Percentiles rank a stretch among this genome's conserved stretches.
Conservation (phyloP, 64 coral and sea anemone genomes). For the Anthopleura sola region DNA sequence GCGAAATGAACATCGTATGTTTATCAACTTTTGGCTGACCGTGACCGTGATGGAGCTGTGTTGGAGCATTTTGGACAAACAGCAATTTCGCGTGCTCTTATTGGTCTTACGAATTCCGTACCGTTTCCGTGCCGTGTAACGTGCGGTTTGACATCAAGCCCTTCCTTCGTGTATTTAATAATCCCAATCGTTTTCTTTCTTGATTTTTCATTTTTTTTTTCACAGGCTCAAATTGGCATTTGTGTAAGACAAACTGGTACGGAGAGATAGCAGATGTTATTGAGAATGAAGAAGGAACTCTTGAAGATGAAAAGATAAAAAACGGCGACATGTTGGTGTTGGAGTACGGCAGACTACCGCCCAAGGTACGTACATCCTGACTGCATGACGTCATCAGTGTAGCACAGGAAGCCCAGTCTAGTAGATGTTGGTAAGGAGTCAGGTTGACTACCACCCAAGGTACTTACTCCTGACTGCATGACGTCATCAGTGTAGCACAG, state of each 20-base stretch:
- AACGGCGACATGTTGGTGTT: conserved; percentile 67
- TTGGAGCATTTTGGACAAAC: too few species aligned
- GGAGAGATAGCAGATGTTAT: conserved; percentile 35
- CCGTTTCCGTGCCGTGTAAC: neutral
- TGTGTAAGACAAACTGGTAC: conserved; percentile 76
- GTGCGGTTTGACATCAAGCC: neutral
- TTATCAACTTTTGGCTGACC: too few species aligned
- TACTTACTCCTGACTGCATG: neutral
- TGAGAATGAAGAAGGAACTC: conserved; percentile 59
- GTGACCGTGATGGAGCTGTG: too few species aligned
- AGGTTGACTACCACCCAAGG: conserved; percentile 73
- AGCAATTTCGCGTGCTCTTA: too few species aligned
- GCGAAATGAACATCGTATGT: too few species aligned
- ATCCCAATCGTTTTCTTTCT: neutral
- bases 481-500: neutral
- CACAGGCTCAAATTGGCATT: conserved; percentile 41
- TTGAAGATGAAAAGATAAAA: conserved; percentile 52
- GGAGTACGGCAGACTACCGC: conserved; percentile 61
- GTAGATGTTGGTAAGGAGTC: conserved; percentile 4
- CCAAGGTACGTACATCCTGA: conserved; percentile 45
- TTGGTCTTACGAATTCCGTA: too few species aligned
- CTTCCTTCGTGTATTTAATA: neutral
- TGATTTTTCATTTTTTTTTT: neutral
- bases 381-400: neutral
- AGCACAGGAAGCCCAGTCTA: neutral